These are phyloP conservation scores for Parnassius mnemosyne DNA, from an alignment of 2,888 invertebrate species.

Conservation along the genomic window DNA sequence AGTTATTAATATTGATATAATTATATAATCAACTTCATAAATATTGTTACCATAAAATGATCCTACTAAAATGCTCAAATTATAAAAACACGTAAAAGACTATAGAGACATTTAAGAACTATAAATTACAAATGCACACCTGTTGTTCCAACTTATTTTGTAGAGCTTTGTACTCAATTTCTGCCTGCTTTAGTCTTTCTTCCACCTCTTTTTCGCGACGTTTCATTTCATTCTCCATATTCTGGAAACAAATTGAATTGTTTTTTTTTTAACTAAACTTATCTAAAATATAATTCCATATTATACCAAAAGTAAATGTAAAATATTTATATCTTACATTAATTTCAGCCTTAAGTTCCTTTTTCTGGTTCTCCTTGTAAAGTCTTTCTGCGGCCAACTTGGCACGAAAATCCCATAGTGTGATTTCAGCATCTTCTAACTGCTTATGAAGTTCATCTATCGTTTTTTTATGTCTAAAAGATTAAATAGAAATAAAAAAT, in stretches of 20 bases:
- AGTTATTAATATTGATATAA: too few species aligned
- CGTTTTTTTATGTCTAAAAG: conserved; percentile 62
- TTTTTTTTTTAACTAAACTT: too few species aligned
- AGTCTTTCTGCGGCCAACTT: conserved; percentile 71
- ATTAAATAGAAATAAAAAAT: neutral
- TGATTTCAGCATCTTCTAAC: conserved; percentile 66
- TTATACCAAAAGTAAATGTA: too few species aligned
- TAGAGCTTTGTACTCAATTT: conserved; percentile 51
- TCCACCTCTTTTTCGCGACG: conserved; percentile 56
- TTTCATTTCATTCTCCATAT: conserved; percentile 63
- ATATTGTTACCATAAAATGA: too few species aligned
- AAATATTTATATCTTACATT: conserved; percentile 44
- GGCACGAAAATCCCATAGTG: conserved; percentile 64
- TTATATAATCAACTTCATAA: too few species aligned
- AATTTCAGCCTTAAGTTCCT: conserved; percentile 62
- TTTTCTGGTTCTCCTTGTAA: conserved; percentile 71
- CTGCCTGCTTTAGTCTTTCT: conserved; percentile 52
- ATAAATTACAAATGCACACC: conserved; percentile 37
- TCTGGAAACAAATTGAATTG: conserved; percentile 43
- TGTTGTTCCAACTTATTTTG: conserved; percentile 71
- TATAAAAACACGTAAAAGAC: too few species aligned
- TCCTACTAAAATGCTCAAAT: too few species aligned
- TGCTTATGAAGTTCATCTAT: conserved; percentile 70
- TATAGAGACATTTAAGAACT: too few species aligned
- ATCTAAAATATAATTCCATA: too few species aligned